Percentiles rank a stretch among this genome's conserved stretches.
These are phyloP conservation scores for Agriotes lineatus DNA, from an alignment of 2,888 invertebrate species.

Conservation along the genomic window DNA sequence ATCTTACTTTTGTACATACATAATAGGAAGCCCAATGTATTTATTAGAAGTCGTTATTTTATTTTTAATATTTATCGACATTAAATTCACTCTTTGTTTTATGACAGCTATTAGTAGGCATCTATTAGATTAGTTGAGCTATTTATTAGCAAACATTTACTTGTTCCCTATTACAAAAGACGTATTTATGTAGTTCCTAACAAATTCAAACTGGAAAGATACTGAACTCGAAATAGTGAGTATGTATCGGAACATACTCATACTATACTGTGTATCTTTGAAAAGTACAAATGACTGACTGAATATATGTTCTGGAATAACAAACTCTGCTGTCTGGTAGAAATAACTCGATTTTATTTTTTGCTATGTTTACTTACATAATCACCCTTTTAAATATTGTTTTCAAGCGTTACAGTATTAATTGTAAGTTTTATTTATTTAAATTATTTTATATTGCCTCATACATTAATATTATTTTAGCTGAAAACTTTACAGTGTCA, in stretches of 20 bases:
- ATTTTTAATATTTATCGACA: slow-evolving; percentile 9
- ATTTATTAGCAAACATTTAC: neutral
- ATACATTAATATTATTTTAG: too few species aligned
- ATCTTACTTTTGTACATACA: slow-evolving; percentile 24
- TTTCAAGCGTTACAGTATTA: neutral
- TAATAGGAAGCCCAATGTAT: neutral
- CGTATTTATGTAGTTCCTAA: slow-evolving; percentile 12
- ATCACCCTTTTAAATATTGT: neutral
- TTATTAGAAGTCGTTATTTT: slow-evolving; percentile 20
- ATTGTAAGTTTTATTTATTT: neutral
- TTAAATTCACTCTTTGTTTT: neutral
- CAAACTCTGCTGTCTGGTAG: too few species aligned
- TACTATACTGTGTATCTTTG: too few species aligned
- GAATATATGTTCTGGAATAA: too few species aligned
- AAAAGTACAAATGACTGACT: too few species aligned
- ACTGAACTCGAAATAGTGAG: too few species aligned
- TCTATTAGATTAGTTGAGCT: neutral
- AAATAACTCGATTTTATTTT: too few species aligned
- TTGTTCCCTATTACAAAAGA: slow-evolving; percentile 9
- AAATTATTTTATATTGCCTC: too few species aligned
- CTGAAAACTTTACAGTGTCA: too few species aligned
- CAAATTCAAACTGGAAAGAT: too few species aligned
- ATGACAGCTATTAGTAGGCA: slow-evolving; percentile 10
- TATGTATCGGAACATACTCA: too few species aligned
- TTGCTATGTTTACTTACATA: too few species aligned